These are phyloP conservation scores for Limonius californicus DNA, from an alignment of 1,140 invertebrate species.

Conservation along the genomic window DNA sequence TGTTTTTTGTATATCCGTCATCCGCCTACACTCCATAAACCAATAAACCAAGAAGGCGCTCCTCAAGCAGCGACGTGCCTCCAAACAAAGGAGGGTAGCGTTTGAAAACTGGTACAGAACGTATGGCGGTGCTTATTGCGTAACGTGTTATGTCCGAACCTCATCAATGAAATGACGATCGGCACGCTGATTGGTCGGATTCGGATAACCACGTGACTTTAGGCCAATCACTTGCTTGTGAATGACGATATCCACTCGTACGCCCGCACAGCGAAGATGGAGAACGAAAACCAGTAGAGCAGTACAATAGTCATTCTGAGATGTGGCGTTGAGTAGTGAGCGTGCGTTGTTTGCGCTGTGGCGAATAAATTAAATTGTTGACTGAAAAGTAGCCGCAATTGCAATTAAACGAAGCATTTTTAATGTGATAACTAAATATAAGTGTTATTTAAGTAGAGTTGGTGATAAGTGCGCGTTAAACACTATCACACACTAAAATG, in stretches of 20 bases:
- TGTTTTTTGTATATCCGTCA: conserved; percentile 23
- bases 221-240: conserved; percentile 37
- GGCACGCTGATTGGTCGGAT: conserved; percentile 40
- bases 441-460: not conserved
- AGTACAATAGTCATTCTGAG: conserved; percentile 47
- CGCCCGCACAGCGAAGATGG: conserved; percentile 15
- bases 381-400: conserved; percentile 2
- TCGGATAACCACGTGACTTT: conserved; percentile 44
- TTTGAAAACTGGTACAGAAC: not conserved
- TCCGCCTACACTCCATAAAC: conserved; percentile 22
- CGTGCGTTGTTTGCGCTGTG: conserved; percentile 26
- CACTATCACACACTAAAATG: conserved; percentile 26
- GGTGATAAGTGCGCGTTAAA: conserved; percentile 15
- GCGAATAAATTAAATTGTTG: not conserved
- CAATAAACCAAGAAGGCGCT: not conserved
- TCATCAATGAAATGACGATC: conserved; percentile 55
- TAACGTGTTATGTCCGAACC: not conserved
- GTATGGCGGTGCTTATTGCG: not conserved
- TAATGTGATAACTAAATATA: not conserved
- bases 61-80: not conserved
- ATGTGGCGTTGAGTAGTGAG: conserved; percentile 6
- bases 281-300: conserved; percentile 22
- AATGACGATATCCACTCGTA: conserved; percentile 25
- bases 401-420: not conserved
- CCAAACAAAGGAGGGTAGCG: not conserved